Evolutionary conservation across 1,140 invertebrate genomes (phyloP), one percentile per base, ranked within the genome.

Genomic region (Cryptotermes secundus): DNA sequence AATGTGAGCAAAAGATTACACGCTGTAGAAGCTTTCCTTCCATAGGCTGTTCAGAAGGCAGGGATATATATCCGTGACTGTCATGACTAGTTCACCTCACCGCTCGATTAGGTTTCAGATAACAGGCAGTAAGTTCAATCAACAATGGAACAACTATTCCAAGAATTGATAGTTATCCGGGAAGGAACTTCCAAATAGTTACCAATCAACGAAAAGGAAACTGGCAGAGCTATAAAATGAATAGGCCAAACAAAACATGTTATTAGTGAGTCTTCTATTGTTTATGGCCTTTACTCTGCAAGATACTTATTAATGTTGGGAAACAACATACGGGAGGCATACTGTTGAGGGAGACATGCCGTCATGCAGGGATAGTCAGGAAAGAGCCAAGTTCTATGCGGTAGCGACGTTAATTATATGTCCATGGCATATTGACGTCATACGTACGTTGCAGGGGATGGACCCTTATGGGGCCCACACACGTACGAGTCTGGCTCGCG

Each of bases 171-270:
- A 14, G 4, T 72, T 31, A 72, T 72, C 9, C 14, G 10, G 59
- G 6, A 72, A 72, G n/a, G n/a, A 31, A 10, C 26, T 12, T 72
- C 59, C 10, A 72, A 31, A 72, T 72, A 72, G 59, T 72, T 72
- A 72, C 59, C 59, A 72, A 31, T 72, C n/a, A 72, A 31, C 59
- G 45, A 72, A 72, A 72, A 72, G 7, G n/a, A 72, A 72, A 72
- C 16, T 72, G 59, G 31, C 59, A 72, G 59, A 26, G 59, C 31
- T n/a, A 26, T 72, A 72, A 72, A n/a, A 72, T 72, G 59, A 72
- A 72, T n/a, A n/a, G 2, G 59, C 26, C 31, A 1, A 31, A 26
- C 26, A 72, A 72, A 31, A 72, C 59, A 72, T 31, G n/a, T 72
- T 72, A 31, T 72, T 72, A 72, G 6, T 7, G 26, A 31, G n/a